Percentiles rank a stretch among this genome's conserved stretches.
Conservation (phyloP, 2,888 invertebrate genomes). For the Bedellia somnulentella region DNA sequence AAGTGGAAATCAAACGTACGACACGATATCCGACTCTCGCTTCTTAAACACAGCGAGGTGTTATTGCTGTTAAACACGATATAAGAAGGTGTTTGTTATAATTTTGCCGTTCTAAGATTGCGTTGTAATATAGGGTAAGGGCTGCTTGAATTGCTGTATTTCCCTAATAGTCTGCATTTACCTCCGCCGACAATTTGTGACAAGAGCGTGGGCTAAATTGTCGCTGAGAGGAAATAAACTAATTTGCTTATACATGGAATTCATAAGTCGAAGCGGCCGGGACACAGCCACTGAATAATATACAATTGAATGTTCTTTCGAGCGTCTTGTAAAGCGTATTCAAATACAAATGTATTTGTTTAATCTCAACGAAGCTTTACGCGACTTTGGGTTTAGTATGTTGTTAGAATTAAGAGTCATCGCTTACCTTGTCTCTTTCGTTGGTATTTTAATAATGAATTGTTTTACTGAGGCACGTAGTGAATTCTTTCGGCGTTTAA, state of each 20-base stretch:
- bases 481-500: slow-evolving; percentile 38
- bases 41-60: slow-evolving; percentile 15
- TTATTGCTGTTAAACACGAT: slow-evolving; percentile 48
- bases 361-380: too few relatives aligned
- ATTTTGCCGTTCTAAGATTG: slow-evolving; percentile 53
- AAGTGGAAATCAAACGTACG: too few relatives aligned
- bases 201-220: slow-evolving; percentile 56
- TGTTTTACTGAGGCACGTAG: slow-evolving; percentile 40
- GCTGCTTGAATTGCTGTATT: slow-evolving; percentile 57
- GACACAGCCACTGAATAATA: too few relatives aligned
- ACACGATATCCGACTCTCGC: slow-evolving; percentile 22
- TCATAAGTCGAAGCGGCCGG: slow-evolving; percentile 28
- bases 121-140: slow-evolving; percentile 55
- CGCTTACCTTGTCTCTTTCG: too few relatives aligned
- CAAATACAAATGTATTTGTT: too few relatives aligned
- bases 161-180: slow-evolving; percentile 60
- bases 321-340: too few relatives aligned
- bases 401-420: too few relatives aligned
- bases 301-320: too few relatives aligned
- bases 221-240: slow-evolving; percentile 57
- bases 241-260: slow-evolving; percentile 51
- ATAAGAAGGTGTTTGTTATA: slow-evolving; percentile 56
- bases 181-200: slow-evolving; percentile 57
- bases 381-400: too few relatives aligned
- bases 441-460: slow-evolving; percentile 52